Evolutionary conservation across 1,140 invertebrate species (phyloP).

Genomic region (Papilio machaon): DNA sequence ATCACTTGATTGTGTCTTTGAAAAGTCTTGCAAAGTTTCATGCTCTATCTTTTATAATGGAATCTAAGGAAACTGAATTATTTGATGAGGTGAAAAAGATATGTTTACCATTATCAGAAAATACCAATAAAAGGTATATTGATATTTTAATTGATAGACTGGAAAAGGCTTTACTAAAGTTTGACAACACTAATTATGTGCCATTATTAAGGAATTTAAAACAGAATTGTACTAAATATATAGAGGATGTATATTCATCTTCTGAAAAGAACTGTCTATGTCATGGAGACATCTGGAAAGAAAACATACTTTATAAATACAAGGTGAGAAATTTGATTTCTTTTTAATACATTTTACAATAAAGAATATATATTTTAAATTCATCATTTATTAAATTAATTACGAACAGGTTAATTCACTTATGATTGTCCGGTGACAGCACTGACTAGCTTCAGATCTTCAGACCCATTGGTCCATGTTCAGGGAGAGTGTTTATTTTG

Average conservation of each 20-base stretch:
- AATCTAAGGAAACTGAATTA: slow-evolving; percentile 48
- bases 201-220: slow-evolving; percentile 54
- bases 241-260: slow-evolving; percentile 48
- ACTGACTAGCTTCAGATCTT: too few species aligned
- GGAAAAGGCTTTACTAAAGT: slow-evolving; percentile 61
- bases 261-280: slow-evolving; percentile 59
- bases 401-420: too few species aligned
- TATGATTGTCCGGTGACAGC: too few species aligned
- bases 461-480: too few species aligned
- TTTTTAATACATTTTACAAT: slow-evolving; percentile 6
- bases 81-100: slow-evolving; percentile 54
- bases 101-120: slow-evolving; percentile 64
- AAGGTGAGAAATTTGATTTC: slow-evolving; percentile 49
- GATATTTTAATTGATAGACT: slow-evolving; percentile 66
- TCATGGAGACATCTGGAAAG: slow-evolving; percentile 77
- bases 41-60: slow-evolving; percentile 67
- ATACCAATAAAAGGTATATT: slow-evolving; percentile 63
- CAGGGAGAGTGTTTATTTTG: too few species aligned
- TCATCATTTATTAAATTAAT: slow-evolving; percentile 19
- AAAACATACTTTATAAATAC: slow-evolving; percentile 75
- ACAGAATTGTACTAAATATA: slow-evolving; percentile 52
- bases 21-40: slow-evolving; percentile 66
- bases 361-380: not conserved
- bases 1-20: slow-evolving; percentile 60
- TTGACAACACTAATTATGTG: slow-evolving; percentile 57